phyloP scores from a whole-genome alignment of 2,797 vertebrate genomes.

The Acipenser oxyrinchus region DNA sequence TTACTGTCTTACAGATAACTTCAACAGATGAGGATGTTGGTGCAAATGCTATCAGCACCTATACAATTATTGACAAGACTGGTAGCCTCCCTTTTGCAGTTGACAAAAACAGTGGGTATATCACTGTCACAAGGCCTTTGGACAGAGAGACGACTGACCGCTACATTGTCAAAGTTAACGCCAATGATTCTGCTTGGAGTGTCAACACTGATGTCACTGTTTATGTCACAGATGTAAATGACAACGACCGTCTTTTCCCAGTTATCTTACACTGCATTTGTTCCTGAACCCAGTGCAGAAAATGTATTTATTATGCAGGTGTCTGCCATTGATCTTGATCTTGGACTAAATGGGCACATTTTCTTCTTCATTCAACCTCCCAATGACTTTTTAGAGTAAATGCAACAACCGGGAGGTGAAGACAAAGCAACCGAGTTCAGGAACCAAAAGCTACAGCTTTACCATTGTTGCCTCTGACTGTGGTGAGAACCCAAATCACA shows the following conservation, averaged over 20 bases:
- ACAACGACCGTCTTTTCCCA: constrained; percentile 58
- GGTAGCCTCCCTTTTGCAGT: constrained; percentile 48
- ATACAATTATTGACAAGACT: constrained; percentile 42
- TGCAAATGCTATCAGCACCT: constrained; percentile 46
- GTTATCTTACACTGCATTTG: constrained; percentile 29
- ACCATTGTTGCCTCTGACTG: constrained; percentile 50
- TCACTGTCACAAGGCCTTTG: constrained; percentile 41
- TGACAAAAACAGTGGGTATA: constrained; percentile 41
- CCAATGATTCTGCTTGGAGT: constrained; percentile 66
- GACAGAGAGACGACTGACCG: constrained; percentile 56
- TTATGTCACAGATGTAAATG: constrained; percentile 53
- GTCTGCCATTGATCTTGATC: constrained; percentile 51
- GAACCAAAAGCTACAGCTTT: constrained; percentile 40
- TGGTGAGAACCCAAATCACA: constrained; percentile 37
- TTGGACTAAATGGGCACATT: constrained; percentile 48
- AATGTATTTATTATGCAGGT: constrained; percentile 49
- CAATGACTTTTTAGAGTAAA: constrained; percentile 56
- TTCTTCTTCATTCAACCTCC: constrained; percentile 51
- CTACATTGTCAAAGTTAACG: constrained; percentile 54
- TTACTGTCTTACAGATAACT: constrained; percentile 44
- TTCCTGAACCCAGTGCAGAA: constrained; percentile 43
- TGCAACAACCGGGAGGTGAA: constrained; percentile 49
- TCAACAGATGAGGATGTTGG: constrained; percentile 53
- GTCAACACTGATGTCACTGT: constrained; percentile 58
- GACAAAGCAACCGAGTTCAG: constrained; percentile 45